Base-by-base conservation (phyloP, 2,888 invertebrate genomes). In the Chrysomela aeneicollis region DNA sequence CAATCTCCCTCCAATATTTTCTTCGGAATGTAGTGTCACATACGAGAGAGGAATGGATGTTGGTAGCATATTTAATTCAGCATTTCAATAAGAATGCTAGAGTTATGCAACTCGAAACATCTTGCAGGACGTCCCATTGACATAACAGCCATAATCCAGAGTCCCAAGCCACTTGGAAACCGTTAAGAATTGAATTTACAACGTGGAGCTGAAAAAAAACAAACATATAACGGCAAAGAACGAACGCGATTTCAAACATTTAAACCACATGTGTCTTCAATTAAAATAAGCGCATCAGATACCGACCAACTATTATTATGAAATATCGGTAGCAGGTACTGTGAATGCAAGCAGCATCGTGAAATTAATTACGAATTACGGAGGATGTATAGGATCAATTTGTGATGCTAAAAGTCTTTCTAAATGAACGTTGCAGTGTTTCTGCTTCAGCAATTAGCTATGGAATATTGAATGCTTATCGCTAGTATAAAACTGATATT, bases 191-290 rank as follows among this genome's bases (percentile, higher is more conserved):
- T 3, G 6, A 42, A 42, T 42, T 42, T 42, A 42, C 42, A 15
- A 15, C 42, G 1, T 15, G 42, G 15, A 15, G 15, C 42, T 15
- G 42, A 15, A 6, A 42, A 42, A 26, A 42, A 15, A n/a, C 42
- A 12, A 42, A 35, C 35, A 35, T 35, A 35, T 35, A 35, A 35
- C 35, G 35, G 35, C 51, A 17, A 21, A 47, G 35, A 37, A 42
- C 51, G 50, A 57, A 59, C 59, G 63, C 61, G 61, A 66, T 68
- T 63, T 54, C 46, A 50, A 61, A 63, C 65, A 63, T 61, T 61
- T 62, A 59, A 53, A 55, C 64, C 64, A 62, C 69, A 69, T 66
- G 61, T 69, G 69, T 53, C 54, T 66, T 62, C 64, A 69, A 69
- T 69, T 69, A 69, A 69, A 69, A 53, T 62, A 63, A 62, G 64